Evolutionary conservation across 2,113 vertebrate genomes (phyloP).

Genomic region (Tragelaphus buxtoni): DNA sequence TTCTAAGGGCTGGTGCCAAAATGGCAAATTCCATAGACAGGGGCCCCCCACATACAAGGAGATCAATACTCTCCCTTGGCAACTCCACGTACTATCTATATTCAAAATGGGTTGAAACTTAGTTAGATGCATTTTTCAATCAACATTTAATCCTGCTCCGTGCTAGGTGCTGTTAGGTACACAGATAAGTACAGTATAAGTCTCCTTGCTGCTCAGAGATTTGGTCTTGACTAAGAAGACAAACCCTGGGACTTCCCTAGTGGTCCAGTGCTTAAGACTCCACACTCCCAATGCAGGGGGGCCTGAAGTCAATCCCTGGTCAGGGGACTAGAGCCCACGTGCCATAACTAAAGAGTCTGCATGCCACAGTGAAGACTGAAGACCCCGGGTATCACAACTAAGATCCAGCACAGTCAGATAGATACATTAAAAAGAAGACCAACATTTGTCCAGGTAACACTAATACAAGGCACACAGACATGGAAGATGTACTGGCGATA

Average conservation of each 20-base stretch:
- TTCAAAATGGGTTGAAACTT: not conserved
- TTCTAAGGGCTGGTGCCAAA: not conserved
- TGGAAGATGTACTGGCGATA: not conserved
- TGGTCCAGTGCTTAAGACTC: not conserved
- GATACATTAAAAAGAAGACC: not conserved
- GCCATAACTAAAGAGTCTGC: not conserved
- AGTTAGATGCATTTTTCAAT: not conserved
- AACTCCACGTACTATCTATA: not conserved
- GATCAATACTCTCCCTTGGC: rapidly evolving
- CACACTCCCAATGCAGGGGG: not conserved
- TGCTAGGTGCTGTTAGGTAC: not conserved
- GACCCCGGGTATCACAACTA: not conserved
- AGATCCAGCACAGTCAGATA: not conserved
- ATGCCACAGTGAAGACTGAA: not conserved
- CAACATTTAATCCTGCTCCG: not conserved
- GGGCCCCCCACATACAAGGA: no score
- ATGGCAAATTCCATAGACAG: not conserved
- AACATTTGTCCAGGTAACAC: not conserved
- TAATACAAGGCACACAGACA: not conserved
- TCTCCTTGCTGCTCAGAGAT: not conserved
- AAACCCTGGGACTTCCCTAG: not conserved
- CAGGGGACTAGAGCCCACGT: not conserved
- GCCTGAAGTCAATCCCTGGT: not conserved
- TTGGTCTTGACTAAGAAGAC: not conserved
- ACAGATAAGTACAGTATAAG: not conserved